phyloP scores from a whole-genome alignment of 2,797 vertebrate genomes.

The Coregonus suidteri region DNA sequence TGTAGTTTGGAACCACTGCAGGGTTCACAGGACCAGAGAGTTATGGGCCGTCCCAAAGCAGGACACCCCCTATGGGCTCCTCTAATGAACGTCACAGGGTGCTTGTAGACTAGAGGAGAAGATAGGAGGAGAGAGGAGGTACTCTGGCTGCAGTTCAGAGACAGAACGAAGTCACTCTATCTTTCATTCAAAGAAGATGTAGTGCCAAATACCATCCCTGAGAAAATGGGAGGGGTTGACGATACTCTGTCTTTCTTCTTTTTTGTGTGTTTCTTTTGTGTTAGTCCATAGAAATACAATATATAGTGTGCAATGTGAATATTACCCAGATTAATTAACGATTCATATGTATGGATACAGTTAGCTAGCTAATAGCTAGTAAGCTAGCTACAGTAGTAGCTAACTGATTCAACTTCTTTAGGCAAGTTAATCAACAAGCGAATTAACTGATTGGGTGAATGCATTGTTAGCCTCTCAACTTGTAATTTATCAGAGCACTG shows the following conservation, averaged over 20 bases:
- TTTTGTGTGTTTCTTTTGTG: neutral
- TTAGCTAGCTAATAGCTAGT: neutral
- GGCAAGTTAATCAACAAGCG: neutral
- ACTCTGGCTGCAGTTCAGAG: slow-evolving; percentile 37
- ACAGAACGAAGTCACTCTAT: slow-evolving; percentile 35
- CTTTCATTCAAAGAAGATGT: slow-evolving; percentile 42
- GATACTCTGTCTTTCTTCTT: neutral
- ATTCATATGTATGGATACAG: neutral
- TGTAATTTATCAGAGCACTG: neutral
- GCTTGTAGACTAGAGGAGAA: slow-evolving; percentile 42
- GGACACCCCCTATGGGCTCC: slow-evolving; percentile 49
- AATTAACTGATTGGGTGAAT: neutral
- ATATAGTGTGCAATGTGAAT: neutral
- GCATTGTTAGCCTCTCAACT: neutral
- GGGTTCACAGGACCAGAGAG: slow-evolving; percentile 61
- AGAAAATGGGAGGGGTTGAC: neutral
- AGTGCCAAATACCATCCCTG: slow-evolving; percentile 35
- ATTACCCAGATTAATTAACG: neutral
- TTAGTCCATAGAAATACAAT: neutral
- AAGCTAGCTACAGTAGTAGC: neutral
- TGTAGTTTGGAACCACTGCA: slow-evolving; percentile 36
- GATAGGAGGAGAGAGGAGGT: neutral
- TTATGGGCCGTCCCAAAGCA: slow-evolving; percentile 56
- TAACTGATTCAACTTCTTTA: too few species aligned
- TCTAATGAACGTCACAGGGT: slow-evolving; percentile 67